Conservation (phyloP, 2,888 invertebrate species). For the Ypsolopha scabrella region DNA sequence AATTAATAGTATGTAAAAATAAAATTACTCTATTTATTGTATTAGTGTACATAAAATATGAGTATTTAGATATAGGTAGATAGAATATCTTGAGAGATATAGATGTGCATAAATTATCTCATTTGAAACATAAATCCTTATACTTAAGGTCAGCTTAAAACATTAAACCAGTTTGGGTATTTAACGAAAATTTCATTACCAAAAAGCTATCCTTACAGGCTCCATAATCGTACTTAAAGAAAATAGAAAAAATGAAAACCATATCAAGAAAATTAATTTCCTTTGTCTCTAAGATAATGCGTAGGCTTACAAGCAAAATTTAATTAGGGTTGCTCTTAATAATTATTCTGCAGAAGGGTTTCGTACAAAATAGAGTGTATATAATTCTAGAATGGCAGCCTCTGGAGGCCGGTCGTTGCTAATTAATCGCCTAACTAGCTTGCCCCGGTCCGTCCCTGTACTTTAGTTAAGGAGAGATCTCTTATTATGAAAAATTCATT, state of each 20-base stretch:
- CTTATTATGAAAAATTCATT: constrained; percentile 16
- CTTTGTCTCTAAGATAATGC: constrained; percentile 17
- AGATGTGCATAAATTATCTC: no score
- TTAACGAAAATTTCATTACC: no score
- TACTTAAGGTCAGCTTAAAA: no score
- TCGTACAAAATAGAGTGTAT: constrained; percentile 29
- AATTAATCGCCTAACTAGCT: constrained; percentile 43
- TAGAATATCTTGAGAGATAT: no score
- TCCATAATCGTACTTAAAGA: neutral
- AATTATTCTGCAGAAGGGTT: constrained; percentile 38
- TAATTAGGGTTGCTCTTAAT: constrained; percentile 40
- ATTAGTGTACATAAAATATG: no score
- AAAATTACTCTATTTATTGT: no score
- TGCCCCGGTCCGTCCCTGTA: constrained; percentile 17
- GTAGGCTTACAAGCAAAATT: constrained; percentile 28
- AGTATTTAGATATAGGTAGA: no score
- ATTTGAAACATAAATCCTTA: no score
- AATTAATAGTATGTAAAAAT: no score
- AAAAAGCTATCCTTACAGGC: no score
- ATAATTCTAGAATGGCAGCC: constrained; percentile 30
- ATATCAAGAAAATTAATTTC: neutral
- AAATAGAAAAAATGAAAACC: neutral
- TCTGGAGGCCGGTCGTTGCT: constrained; percentile 35
- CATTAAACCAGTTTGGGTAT: no score
- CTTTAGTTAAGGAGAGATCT: constrained; percentile 18